Percentiles rank a stretch among this genome's conserved stretches.
These are phyloP conservation scores for Trinectes maculatus DNA, from an alignment of 2,113 vertebrate species.

Conservation along the genomic window DNA sequence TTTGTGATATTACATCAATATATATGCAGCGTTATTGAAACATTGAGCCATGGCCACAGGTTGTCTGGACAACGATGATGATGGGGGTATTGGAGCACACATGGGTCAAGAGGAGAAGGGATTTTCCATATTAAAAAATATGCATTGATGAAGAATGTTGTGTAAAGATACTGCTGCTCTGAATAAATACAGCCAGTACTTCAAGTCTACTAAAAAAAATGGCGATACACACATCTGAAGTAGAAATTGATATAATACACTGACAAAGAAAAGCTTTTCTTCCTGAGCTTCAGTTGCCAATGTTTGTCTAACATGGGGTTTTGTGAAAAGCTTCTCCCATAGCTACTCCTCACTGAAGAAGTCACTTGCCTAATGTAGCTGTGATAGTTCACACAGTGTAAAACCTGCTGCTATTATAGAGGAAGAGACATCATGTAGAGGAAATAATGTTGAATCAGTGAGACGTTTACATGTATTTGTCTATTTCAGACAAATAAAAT, in stretches of 20 bases:
- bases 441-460: slow-evolving; percentile 2
- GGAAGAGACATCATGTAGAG: neutral
- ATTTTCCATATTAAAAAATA: slow-evolving; percentile 13
- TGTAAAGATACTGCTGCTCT: slow-evolving; percentile 6
- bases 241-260: neutral
- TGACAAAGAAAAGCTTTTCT: neutral
- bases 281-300: no score
- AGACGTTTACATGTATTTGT: slow-evolving; percentile 1
- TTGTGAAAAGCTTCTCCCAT: no score
- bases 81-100: neutral
- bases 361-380: slow-evolving; percentile 51
- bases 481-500: no score
- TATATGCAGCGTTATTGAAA: slow-evolving; percentile 7
- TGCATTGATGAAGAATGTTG: neutral
- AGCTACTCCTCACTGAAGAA: slow-evolving; percentile 24
- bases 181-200: slow-evolving; percentile 11
- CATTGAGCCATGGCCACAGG: slow-evolving; percentile 20
- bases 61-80: slow-evolving; percentile 44
- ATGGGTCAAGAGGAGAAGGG: slow-evolving; percentile 16
- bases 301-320: no score
- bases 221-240: neutral
- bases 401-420: slow-evolving; percentile 18
- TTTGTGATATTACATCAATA: neutral
- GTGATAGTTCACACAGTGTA: slow-evolving; percentile 42
- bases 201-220: neutral